Conservation (phyloP, 2,888 invertebrate genomes). For the Sylvicola fuscatus region DNA sequence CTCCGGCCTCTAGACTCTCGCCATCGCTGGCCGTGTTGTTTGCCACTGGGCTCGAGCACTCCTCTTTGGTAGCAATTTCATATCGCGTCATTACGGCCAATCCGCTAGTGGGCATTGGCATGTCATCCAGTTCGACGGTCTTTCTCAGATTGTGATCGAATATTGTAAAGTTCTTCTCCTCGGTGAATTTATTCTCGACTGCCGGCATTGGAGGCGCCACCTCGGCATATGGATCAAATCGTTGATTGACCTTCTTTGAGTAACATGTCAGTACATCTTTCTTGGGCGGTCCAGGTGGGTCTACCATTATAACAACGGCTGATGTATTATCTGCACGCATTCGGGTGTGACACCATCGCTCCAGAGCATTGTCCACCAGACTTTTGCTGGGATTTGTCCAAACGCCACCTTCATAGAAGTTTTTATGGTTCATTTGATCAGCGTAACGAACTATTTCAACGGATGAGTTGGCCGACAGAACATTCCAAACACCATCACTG, state of each 20-base stretch:
- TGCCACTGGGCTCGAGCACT: too few species aligned
- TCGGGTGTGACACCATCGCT: slow-evolving; percentile 62
- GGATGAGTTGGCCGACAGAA: slow-evolving; percentile 66
- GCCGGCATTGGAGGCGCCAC: too few species aligned
- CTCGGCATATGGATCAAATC: not conserved
- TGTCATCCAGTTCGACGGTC: slow-evolving; percentile 5
- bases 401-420: slow-evolving; percentile 23
- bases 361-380: slow-evolving; percentile 62
- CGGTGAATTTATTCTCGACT: not conserved
- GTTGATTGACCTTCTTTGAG: not conserved
- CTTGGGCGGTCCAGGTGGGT: slow-evolving; percentile 63
- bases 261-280: slow-evolving; percentile 1
- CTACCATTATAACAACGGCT: slow-evolving; percentile 72
- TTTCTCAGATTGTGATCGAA: slow-evolving; percentile 6
- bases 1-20: too few species aligned
- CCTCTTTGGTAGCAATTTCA: slow-evolving; percentile 3
- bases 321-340: slow-evolving; percentile 94
- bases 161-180: slow-evolving; percentile 4
- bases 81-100: slow-evolving; percentile 9
- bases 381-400: slow-evolving; percentile 87
- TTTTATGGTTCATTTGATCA: slow-evolving; percentile 53
- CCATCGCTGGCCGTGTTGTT: not conserved
- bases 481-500: slow-evolving; percentile 95
- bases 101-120: slow-evolving; percentile 6
- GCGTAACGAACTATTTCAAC: slow-evolving; percentile 68